Conservation (phyloP, 2,888 invertebrate species). For the Andrena praecox region DNA sequence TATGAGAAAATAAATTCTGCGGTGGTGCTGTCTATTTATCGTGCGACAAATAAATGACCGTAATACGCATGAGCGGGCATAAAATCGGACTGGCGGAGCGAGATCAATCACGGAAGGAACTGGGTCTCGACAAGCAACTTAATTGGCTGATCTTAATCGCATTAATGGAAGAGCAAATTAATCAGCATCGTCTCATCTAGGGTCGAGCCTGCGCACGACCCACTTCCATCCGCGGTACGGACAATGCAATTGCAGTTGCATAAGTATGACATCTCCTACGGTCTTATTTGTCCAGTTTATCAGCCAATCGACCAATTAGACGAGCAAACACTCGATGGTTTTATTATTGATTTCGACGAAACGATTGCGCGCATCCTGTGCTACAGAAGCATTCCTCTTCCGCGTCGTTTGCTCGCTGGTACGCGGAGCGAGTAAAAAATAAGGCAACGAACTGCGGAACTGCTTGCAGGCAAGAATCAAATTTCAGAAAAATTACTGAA, state of each 20-base stretch:
- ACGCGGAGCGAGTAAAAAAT: neutral
- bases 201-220: slow-evolving; percentile 74
- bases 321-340: slow-evolving; percentile 26
- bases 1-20: too few relatives aligned
- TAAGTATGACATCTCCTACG: slow-evolving; percentile 56
- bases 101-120: slow-evolving; percentile 60
- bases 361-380: slow-evolving; percentile 26
- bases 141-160: slow-evolving; percentile 69
- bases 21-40: too few relatives aligned
- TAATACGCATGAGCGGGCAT: slow-evolving; percentile 4
- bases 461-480: too few relatives aligned
- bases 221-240: slow-evolving; percentile 74
- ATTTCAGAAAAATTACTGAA: too few relatives aligned
- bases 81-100: slow-evolving; percentile 3
- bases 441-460: too few relatives aligned
- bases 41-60: slow-evolving; percentile 38
- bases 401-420: neutral
- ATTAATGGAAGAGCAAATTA: slow-evolving; percentile 70
- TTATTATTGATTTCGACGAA: slow-evolving; percentile 54
- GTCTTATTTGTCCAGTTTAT: slow-evolving; percentile 51
- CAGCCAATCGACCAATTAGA: slow-evolving; percentile 47
- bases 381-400: neutral
- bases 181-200: slow-evolving; percentile 64
- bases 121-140: slow-evolving; percentile 66
- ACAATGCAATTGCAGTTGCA: slow-evolving; percentile 74